Base-by-base conservation (phyloP, 1,140 invertebrate species). In the Penaeus japonicus region DNA sequence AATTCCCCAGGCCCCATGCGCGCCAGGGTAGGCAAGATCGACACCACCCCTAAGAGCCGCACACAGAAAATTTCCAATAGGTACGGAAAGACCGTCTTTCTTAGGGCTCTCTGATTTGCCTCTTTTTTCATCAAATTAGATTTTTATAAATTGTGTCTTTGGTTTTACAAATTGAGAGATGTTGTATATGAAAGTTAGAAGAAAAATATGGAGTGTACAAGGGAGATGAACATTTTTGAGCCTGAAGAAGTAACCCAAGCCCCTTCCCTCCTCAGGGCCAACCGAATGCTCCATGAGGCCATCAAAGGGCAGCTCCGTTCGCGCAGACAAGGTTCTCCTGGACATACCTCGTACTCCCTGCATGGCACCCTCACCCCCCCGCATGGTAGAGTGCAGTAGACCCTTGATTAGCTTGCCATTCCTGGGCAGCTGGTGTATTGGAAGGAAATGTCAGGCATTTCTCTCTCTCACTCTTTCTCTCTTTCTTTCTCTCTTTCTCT, bases 251-350 rank as follows among this genome's bases (percentile, higher is more conserved):
- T 32, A 20, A 39, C 24, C 62, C 22, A 22, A 22, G 10, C 57
- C 54, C 17, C 32, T 55, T 54, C 55, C 82, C 18, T 10, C 54
- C 77, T 35, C 80, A 88, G 86, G 65, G 86, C 86, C 35, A 88
- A 81, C 24, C 55, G 80, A 4, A 88, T 88, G 65, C 27, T 88
- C 22, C 39, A 88, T 30, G 83, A 88, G 32, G 86, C 86, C 27
- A 88, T 88, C 53, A 75, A 62, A 3, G 86, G 86, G 32, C 86
- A 88, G 10, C 78, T 75, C 54, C 77, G 80, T 17, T 88, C 86
- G 10, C 79, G 86, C 80, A 88, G 86, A 88, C 86, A 83, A 88
- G 86, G 86, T 88, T 88, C 86, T 88, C 86, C 86, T 47, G 86
- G 80, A 78, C 27, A 78, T 88, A 15, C 86, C 53, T 83, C 86